A percentile compares a stretch with the other conserved stretches of the same genome.
Conservation (phyloP, 2,888 invertebrate species). For the Lasioglossum leucozonium region DNA sequence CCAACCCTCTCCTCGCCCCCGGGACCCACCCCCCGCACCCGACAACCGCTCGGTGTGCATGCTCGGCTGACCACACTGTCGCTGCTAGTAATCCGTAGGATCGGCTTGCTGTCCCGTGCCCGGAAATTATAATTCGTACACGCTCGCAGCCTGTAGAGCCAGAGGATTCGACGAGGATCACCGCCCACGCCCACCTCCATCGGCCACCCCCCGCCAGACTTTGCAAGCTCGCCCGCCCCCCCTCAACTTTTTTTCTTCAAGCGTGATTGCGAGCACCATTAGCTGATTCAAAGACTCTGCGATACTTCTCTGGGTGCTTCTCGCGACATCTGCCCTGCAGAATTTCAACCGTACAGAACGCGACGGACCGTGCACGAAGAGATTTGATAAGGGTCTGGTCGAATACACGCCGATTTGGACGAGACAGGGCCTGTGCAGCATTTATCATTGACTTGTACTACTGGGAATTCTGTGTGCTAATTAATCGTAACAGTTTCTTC, state of each 20-base stretch:
- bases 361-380: background rate
- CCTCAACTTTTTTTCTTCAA: background rate
- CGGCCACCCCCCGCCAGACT: background rate
- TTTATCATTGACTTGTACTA: slow-evolving; percentile 6
- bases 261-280: slow-evolving; percentile 25
- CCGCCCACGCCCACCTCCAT: background rate
- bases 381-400: background rate
- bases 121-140: slow-evolving; percentile 74
- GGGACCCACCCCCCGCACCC: slow-evolving; percentile 1
- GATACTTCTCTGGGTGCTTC: background rate
- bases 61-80: slow-evolving; percentile 73
- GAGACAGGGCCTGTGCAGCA: background rate
- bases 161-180: slow-evolving; percentile 53
- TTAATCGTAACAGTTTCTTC: background rate
- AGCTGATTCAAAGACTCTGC: background rate
- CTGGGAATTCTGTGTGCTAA: background rate
- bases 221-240: background rate
- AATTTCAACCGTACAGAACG: background rate
- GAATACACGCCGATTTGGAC: background rate
- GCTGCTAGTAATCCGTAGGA: slow-evolving; percentile 72
- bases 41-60: slow-evolving; percentile 61
- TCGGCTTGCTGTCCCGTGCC: slow-evolving; percentile 73
- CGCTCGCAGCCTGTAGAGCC: slow-evolving; percentile 39
- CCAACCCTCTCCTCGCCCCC: slow-evolving; percentile 8
- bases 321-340: background rate